These are phyloP conservation scores for Nycticryphes semicollaris DNA, from an alignment of 2,113 vertebrate genomes.

Conservation along the genomic window DNA sequence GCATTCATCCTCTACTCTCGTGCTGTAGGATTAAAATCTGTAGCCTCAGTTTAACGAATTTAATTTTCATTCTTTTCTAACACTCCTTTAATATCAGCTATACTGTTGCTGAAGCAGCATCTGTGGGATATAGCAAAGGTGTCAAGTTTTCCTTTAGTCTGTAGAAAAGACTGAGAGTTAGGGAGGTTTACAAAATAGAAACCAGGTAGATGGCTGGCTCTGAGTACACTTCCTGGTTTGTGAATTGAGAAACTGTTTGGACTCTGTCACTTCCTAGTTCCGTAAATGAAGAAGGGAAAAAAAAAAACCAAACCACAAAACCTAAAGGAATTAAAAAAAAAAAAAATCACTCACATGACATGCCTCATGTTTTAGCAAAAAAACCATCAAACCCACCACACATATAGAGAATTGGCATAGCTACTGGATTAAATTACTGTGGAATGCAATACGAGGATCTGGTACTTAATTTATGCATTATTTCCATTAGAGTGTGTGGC, in stretches of 20 bases:
- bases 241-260: background rate
- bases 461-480: background rate
- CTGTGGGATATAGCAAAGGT: background rate
- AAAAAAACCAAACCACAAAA: background rate
- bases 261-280: background rate
- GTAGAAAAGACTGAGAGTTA: background rate
- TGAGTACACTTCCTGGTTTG: background rate
- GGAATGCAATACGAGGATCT: background rate
- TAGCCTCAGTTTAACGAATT: background rate
- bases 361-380: background rate
- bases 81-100: background rate
- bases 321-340: background rate
- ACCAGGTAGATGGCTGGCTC: background rate
- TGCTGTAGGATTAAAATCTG: background rate
- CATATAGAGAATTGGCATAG: rapidly evolving
- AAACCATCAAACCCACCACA: background rate
- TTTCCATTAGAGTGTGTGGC: background rate
- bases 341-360: background rate
- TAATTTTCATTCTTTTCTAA: background rate
- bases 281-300: background rate
- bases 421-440: background rate
- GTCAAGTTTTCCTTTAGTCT: background rate
- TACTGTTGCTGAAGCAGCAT: background rate
- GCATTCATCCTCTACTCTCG: background rate
- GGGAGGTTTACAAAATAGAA: background rate